Evolutionary conservation across 2,888 invertebrate species (phyloP).

Genomic region (Azorinus chamasolen): DNA sequence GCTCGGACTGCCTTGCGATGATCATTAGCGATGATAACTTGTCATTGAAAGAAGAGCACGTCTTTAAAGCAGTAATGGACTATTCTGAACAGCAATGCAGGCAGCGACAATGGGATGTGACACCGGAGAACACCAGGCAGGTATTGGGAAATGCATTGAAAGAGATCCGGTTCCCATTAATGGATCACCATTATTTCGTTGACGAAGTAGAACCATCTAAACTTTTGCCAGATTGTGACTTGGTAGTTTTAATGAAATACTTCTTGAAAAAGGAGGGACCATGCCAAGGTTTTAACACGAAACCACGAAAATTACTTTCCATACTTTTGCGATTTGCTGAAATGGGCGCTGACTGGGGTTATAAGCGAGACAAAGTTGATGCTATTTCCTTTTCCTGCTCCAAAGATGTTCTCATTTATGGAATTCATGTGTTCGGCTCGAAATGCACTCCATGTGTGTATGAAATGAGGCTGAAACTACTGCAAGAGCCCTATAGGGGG

Average conservation of each 20-base stretch:
- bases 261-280: constrained; percentile 26
- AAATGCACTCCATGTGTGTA: constrained; percentile 27
- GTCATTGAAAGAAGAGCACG: constrained; percentile 54
- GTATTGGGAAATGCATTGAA: constrained; percentile 53
- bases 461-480: constrained; percentile 20
- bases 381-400: constrained; percentile 37
- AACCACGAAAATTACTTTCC: constrained; percentile 27
- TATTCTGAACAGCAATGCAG: constrained; percentile 64
- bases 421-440: constrained; percentile 48
- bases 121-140: constrained; percentile 52
- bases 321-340: constrained; percentile 40
- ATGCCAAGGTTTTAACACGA: constrained; percentile 25
- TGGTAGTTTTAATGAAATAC: constrained; percentile 81
- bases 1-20: constrained; percentile 51
- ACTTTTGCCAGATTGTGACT: constrained; percentile 50
- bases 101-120: constrained; percentile 27
- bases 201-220: constrained; percentile 55
- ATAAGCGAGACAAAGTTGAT: constrained; percentile 49
- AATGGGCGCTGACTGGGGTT: constrained; percentile 45
- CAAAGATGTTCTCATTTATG: constrained; percentile 41
- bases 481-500: constrained; percentile 21
- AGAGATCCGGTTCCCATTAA: constrained; percentile 65
- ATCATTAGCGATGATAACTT: constrained; percentile 62
- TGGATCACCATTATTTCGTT: constrained; percentile 52
- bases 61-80: constrained; percentile 61